Evolutionary conservation across 1,140 invertebrate species (phyloP), one percentile per base, ranked within the genome.

Genomic region (Brachionus rubens): DNA sequence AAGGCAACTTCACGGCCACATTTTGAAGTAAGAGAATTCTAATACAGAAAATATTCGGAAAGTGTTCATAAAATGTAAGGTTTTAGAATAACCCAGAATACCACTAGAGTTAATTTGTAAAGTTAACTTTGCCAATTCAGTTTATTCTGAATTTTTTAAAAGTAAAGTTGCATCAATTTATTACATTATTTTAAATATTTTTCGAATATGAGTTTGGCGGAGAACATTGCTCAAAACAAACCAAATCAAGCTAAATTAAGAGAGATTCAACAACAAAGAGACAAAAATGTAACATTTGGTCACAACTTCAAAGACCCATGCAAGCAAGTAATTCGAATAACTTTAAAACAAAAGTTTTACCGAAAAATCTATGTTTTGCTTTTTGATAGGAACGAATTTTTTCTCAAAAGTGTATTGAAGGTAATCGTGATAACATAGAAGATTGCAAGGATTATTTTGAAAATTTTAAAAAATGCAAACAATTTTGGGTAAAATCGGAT

Each of bases 401-500:
- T 30, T 72, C 46, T 47, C 68, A 72, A 48, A 48, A 72, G 41
- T 72, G 68, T 41, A 48, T 72, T 28, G 68, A 72, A 33, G 36
- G n/a, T 9, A 48, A 72, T 24, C 68, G 46, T 33, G 46, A 50
- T 33, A 72, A 48, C 28, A 28, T 54, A 36, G 68, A 16, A 24
- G 28, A 72, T 54, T 72, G 68, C 33, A 36, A 30, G 36, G 68
- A 72, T 54, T 72, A 72, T 72, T 72, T 72, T 48, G 46, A 72
- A 19, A 72, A 72, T 28, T 72, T 72, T 72, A 72, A 72, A 16
- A 72, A 72, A 52, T 72, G 68, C 46, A 72, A 72, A 72, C 19
- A 21, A 54, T 72, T 72, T 41, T 72, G 68, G 68, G 68, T 72
- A 56, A 19, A 14, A 14, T 72, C 43, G 43, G 24, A 72, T 33